A percentile compares a stretch with the other conserved stretches of the same genome.
phyloP scores from a whole-genome alignment of 2,113 vertebrate species.

The Motacilla alba region DNA sequence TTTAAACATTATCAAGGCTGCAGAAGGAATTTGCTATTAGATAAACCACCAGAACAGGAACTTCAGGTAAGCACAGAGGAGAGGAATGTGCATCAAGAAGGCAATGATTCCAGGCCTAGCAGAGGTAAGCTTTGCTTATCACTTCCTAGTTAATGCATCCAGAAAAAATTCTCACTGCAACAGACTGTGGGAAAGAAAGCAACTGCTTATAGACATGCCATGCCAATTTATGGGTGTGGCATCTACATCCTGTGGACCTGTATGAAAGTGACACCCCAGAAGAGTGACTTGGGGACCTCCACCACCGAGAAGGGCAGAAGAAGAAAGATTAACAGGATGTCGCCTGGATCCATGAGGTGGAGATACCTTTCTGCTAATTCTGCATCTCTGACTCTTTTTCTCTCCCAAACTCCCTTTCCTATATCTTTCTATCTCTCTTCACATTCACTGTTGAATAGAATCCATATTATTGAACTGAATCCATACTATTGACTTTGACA shows the following conservation, averaged over 20 bases:
- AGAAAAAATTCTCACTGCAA: background rate
- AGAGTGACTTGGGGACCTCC: background rate
- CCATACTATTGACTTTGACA: background rate
- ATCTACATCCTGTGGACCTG: background rate
- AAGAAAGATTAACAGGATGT: background rate
- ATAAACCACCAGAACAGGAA: background rate
- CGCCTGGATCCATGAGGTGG: fast-evolving
- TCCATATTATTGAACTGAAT: background rate
- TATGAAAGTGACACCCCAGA: background rate
- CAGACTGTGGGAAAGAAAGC: background rate
- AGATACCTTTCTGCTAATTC: background rate
- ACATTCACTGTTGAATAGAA: background rate
- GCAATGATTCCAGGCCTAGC: background rate
- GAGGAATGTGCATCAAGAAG: fast-evolving
- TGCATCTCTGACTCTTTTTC: background rate
- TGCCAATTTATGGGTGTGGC: background rate
- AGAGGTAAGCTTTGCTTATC: background rate
- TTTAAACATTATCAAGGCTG: background rate
- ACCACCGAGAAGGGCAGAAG: background rate
- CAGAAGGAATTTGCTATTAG: background rate
- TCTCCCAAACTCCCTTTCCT: fast-evolving
- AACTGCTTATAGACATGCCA: background rate
- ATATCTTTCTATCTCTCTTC: background rate
- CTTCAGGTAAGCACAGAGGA: background rate
- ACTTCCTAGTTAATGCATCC: background rate